Base-by-base conservation (phyloP, 2,113 vertebrate species). In the Phalacrocorax pelagicus region DNA sequence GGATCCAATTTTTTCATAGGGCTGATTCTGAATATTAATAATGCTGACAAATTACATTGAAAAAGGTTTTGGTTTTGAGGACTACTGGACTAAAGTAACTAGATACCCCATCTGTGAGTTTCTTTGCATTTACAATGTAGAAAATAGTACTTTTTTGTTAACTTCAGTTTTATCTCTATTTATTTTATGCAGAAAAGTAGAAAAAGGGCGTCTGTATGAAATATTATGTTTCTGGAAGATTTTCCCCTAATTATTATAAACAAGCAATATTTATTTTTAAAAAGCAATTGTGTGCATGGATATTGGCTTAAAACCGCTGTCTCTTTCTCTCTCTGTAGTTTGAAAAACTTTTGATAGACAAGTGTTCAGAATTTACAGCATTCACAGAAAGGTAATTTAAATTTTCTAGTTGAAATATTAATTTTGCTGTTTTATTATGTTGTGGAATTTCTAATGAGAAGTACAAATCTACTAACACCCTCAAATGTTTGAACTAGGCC, bases 321-420 rank as follows among this genome's bases (percentile, higher is more conserved):
- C 6, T 70, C 26, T 90, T 87, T 46, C 24, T 96, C 46, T 93
- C 51, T 81, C 55, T 97, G 30, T 98, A 99, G 99, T 98, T 98
- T 94, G 99, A 99, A 96, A 99, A 98, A 73, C 97, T 99, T 74
- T 72, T 99, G 78, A 98, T 99, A 97, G 99, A 99, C 71, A 99
- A 99, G 88, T 99, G 99, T 81, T 99, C 98, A 79, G 99, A 99
- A 97, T 99, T 99, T 87, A 99, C 99, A 13, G 97, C 98, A 11
- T 98, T 99, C 75, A 99, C 99, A 11, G 99, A 99, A 97, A 99
- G 99, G 99, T 99, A 98, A 97, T 14, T 55, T 54, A 32, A 81
- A 62, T 89, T 89, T 75, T 69, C 11, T 80, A 49, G 6, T 7
- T 42, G 32, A 72, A 91, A 82, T 82, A 70, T 7, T 62, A 1